Percentiles rank a stretch among this genome's conserved stretches.
Evolutionary conservation across 2,797 vertebrate genomes (phyloP).

Genomic region (Falco cherrug): DNA sequence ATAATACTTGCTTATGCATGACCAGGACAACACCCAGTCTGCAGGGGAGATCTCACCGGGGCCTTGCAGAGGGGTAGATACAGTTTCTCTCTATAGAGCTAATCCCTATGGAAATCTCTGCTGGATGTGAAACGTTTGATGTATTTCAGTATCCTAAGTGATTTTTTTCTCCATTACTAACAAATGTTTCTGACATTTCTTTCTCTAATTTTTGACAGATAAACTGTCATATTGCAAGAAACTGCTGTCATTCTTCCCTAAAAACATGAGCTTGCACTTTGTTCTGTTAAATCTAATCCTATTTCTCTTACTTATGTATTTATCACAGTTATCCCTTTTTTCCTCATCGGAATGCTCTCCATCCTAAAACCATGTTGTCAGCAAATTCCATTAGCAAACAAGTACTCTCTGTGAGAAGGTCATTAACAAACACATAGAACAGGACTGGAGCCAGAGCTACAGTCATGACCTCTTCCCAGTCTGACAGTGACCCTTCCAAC

Average conservation of each 20-base stretch:
- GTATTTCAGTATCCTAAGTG: not conserved
- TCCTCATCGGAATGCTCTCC: not conserved
- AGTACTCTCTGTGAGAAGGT: not conserved
- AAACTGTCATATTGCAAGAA: not conserved
- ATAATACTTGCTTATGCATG: not conserved
- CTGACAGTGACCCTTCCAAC: not conserved
- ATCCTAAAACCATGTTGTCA: not conserved
- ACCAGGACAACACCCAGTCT: not conserved
- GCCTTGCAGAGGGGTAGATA: not conserved
- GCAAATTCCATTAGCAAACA: not conserved
- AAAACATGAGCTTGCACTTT: not conserved
- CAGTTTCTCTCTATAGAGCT: not conserved
- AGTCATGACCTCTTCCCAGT: not conserved
- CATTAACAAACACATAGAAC: not conserved
- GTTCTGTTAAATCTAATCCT: not conserved
- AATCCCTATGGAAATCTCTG: not conserved
- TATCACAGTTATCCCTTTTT: not conserved
- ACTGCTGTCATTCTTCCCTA: not conserved
- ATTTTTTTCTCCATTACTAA: not conserved
- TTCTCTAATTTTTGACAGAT: not conserved
- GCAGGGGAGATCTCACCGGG: not conserved
- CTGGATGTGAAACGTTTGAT: not conserved
- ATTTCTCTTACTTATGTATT: not conserved
- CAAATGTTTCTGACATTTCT: not conserved
- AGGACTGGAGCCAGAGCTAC: rapidly evolving